Evolutionary conservation across 2,113 vertebrate species (phyloP).

Genomic region (Rattus norvegicus): GRCr8 NC_086019.1:222648001-222648500

Average conservation of each 20-base stretch:
- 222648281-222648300: neutral
- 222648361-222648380: neutral
- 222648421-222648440: neutral
- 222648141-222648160: too few species aligned
- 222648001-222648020: neutral
- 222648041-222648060: neutral
- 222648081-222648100: neutral
- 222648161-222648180: too few species aligned
- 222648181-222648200: too few species aligned
- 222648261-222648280: neutral
- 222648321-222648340: neutral
- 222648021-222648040: neutral
- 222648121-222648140: too few species aligned
- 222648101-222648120: neutral
- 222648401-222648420: neutral
- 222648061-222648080: neutral
- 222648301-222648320: neutral
- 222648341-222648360: neutral
- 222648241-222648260: neutral
- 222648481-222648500: neutral
- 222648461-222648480: neutral
- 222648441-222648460: neutral
- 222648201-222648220: too few species aligned
- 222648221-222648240: too few species aligned
- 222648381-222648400: neutral